These are phyloP conservation scores for Triplophysa siluroides DNA, from an alignment of 2,113 vertebrate species.

Conservation along the genomic window DNA sequence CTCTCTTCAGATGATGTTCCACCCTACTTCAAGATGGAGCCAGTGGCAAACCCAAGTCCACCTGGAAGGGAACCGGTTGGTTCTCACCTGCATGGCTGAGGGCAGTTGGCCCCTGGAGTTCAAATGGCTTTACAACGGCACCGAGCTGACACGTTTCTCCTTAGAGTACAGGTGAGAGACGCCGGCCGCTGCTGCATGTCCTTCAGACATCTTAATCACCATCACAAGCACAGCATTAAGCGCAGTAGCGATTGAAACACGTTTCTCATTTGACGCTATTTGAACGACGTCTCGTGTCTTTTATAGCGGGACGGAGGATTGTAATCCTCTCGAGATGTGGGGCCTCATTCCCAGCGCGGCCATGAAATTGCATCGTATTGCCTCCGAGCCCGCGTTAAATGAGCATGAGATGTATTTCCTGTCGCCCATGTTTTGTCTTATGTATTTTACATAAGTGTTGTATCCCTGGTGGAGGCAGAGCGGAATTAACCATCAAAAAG, in stretches of 20 bases:
- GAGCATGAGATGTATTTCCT: slow-evolving; percentile 41
- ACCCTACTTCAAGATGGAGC: slow-evolving; percentile 98
- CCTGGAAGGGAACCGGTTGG: slow-evolving; percentile 94
- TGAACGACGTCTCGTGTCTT: slow-evolving; percentile 62
- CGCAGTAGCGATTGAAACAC: slow-evolving; percentile 68
- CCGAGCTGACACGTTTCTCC: slow-evolving; percentile 93
- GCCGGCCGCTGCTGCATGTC: slow-evolving; percentile 4
- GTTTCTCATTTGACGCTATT: slow-evolving; percentile 71
- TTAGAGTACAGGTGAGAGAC: slow-evolving; percentile 89
- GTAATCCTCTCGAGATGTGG: slow-evolving; percentile 56
- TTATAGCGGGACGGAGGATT: slow-evolving; percentile 52
- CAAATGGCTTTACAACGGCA: slow-evolving; percentile 93
- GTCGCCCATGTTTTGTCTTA: slow-evolving; percentile 24
- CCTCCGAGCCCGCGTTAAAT: slow-evolving; percentile 54
- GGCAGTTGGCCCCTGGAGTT: slow-evolving; percentile 99
- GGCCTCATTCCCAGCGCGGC: slow-evolving; percentile 64
- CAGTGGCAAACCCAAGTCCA: slow-evolving; percentile 91
- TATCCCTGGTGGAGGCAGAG: slow-evolving; percentile 34
- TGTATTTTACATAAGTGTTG: slow-evolving; percentile 38
- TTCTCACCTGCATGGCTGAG: slow-evolving; percentile 98
- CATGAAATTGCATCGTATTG: slow-evolving; percentile 62
- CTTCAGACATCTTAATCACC: slow-evolving; percentile 60
- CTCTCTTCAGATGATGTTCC: slow-evolving; percentile 84
- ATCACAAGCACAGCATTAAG: slow-evolving; percentile 63
- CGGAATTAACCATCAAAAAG: slow-evolving; percentile 45